Conservation (phyloP, 1,140 invertebrate species). For the Pseudomyrmex concolor region DNA sequence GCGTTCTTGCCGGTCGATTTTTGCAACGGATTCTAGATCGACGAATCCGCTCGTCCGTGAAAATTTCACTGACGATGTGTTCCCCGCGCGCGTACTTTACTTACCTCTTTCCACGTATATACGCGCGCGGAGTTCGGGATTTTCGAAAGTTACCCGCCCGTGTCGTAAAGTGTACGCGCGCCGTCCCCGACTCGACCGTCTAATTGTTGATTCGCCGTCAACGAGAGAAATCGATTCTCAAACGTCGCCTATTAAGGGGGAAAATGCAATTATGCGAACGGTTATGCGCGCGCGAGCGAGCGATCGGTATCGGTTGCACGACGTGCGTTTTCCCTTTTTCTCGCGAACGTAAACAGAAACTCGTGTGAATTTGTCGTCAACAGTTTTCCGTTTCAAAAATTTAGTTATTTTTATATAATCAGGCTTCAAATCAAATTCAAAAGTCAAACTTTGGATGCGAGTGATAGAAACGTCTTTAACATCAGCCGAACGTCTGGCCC, state of each 20-base stretch:
- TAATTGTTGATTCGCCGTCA: constrained; percentile 56
- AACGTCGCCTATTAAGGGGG: constrained; percentile 62
- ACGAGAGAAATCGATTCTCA: constrained; percentile 65
- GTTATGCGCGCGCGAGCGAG: constrained; percentile 51
- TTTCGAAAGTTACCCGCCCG: constrained; percentile 61
- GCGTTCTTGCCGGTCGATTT: constrained; percentile 25
- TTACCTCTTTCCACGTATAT: not conserved
- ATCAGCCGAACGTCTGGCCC: not conserved
- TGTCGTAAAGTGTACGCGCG: constrained; percentile 33
- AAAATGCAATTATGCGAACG: constrained; percentile 63
- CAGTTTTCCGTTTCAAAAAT: not conserved
- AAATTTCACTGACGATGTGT: constrained; percentile 65
- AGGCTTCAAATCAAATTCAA: too few species aligned
- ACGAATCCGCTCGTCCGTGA: constrained; percentile 61
- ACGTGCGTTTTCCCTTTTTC: constrained; percentile 36
- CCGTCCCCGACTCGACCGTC: constrained; percentile 15
- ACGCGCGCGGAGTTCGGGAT: constrained; percentile 56
- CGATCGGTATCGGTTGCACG: constrained; percentile 7
- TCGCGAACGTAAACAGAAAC: not conserved
- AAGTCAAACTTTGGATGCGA: too few species aligned
- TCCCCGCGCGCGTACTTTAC: not conserved
- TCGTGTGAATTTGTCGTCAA: too few species aligned
- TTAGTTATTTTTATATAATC: not conserved
- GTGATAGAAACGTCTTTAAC: too few species aligned
- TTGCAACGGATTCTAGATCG: constrained; percentile 56